A percentile compares a stretch with the other conserved stretches of the same genome.
phyloP scores from a whole-genome alignment of 1,140 invertebrate genomes.

The Agrypnia vestita region DNA sequence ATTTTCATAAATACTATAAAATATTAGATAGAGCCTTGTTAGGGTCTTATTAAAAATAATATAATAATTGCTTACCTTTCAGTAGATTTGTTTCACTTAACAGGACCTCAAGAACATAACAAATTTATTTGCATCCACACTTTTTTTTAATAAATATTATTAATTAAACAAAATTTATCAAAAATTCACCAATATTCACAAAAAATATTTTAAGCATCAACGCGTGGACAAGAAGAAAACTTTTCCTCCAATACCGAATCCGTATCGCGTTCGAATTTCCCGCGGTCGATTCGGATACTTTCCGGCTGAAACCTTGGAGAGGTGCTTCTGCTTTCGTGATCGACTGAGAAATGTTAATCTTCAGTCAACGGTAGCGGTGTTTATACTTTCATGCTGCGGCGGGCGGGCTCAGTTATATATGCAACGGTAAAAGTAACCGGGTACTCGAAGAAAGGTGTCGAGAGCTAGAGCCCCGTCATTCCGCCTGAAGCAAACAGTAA shows the following conservation, averaged over 20 bases:
- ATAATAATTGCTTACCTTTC: no score
- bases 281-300: background rate
- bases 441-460: background rate
- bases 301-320: background rate
- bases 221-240: background rate
- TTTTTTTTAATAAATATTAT: no score
- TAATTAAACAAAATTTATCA: slow-evolving; percentile 8
- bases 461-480: no score
- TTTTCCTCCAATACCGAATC: background rate
- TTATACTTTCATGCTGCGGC: slow-evolving; percentile 23
- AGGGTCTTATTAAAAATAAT: no score
- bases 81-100: no score
- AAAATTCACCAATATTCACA: background rate
- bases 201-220: background rate
- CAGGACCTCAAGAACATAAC: no score
- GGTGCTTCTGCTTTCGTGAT: slow-evolving; percentile 22
- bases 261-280: background rate
- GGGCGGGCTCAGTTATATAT: background rate
- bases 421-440: background rate
- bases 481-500: no score
- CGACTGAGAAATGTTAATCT: slow-evolving; percentile 22
- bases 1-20: no score
- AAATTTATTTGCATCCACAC: no score
- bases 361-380: slow-evolving; percentile 24
- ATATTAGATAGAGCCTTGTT: no score